Evolutionary conservation across 2,888 invertebrate species (phyloP).

Genomic region (Muschampia plurimacula): DNA sequence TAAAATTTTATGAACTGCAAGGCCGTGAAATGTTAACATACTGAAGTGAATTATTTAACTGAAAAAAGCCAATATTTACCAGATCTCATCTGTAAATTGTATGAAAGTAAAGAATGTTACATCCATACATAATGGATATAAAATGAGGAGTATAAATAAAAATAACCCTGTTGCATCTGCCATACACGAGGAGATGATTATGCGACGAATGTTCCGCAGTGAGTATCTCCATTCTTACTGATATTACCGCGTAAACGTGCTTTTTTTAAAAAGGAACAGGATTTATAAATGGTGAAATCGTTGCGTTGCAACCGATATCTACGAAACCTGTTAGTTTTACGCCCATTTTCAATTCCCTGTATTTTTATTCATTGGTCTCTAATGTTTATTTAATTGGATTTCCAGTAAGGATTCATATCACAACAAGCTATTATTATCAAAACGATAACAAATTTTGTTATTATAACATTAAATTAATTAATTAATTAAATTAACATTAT

Average conservation of each 20-base stretch:
- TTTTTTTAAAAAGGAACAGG: conserved; percentile 2
- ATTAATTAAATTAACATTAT: too few relatives aligned
- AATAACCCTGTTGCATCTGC: conserved; percentile 16
- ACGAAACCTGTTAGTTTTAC: not conserved
- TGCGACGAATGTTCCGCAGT: conserved; percentile 13
- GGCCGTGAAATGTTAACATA: too few relatives aligned
- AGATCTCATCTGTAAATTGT: conserved; percentile 5
- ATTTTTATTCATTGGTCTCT: not conserved
- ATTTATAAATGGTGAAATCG: conserved; percentile 12
- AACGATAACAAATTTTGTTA: too few relatives aligned
- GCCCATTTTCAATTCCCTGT: not conserved
- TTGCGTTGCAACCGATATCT: not conserved
- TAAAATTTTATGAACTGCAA: too few relatives aligned
- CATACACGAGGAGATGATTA: conserved; percentile 2
- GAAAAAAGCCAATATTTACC: not conserved
- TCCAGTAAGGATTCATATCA: too few relatives aligned
- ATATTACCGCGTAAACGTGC: conserved; percentile 13
- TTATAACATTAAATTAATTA: too few relatives aligned
- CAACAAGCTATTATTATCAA: too few relatives aligned
- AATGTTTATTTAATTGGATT: not conserved
- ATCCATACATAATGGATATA: conserved; percentile 12
- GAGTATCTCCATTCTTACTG: not conserved
- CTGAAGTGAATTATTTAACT: too few relatives aligned
- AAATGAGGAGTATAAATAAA: conserved; percentile 23
- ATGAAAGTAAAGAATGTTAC: conserved; percentile 20